Conservation (phyloP, 2,888 invertebrate species). For the Dasypogon diadema region DNA sequence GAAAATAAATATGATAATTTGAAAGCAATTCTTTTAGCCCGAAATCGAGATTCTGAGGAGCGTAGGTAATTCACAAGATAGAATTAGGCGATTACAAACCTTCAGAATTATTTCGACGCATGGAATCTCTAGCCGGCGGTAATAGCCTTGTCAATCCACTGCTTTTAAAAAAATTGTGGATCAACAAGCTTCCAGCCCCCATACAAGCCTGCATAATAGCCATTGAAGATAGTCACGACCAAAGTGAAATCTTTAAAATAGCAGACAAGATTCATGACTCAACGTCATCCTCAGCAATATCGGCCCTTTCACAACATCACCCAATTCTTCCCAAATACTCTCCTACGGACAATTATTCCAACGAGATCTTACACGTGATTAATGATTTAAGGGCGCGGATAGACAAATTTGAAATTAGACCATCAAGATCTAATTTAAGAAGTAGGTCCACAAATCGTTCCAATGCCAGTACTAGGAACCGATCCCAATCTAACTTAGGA, state of each 20-base stretch:
- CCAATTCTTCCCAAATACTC: not conserved
- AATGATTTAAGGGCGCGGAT: not conserved
- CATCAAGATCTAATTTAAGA: not conserved
- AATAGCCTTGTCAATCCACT: not conserved
- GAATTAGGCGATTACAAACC: not conserved
- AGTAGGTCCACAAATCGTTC: not conserved
- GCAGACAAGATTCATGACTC: slow-evolving; percentile 39
- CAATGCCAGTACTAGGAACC: not conserved
- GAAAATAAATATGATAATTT: slow-evolving; percentile 34
- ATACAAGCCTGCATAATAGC: not conserved
- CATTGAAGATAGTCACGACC: not conserved
- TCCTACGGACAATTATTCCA: not conserved
- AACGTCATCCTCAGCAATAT: not conserved
- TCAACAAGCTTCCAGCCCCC: slow-evolving; percentile 3
- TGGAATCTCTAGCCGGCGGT: slow-evolving; percentile 4
- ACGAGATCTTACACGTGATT: not conserved
- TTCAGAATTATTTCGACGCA: not conserved
- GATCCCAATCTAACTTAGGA: not conserved
- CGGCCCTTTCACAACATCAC: not conserved
- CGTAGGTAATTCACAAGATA: not conserved
- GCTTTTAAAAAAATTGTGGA: not conserved
- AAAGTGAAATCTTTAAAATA: slow-evolving; percentile 12
- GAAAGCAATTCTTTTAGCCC: not conserved
- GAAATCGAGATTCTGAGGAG: slow-evolving; percentile 31
- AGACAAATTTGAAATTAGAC: not conserved